A percentile compares a stretch with the other conserved stretches of the same genome.
These are phyloP conservation scores for Drymonia ruficornis DNA, from an alignment of 2,888 invertebrate genomes.

Conservation along the genomic window DNA sequence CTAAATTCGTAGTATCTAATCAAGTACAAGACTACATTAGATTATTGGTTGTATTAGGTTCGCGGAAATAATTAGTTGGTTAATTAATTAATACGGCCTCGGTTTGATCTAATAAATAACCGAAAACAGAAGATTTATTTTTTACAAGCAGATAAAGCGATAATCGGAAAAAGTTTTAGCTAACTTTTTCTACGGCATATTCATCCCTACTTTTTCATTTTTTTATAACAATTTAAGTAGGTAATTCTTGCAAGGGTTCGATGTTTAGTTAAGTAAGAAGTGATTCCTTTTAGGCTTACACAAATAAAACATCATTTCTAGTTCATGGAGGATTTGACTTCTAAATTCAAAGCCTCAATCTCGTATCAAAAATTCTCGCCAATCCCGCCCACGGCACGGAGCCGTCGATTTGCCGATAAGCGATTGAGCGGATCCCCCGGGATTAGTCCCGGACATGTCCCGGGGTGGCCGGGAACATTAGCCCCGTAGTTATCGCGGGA, in stretches of 20 bases:
- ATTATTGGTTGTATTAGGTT: slow-evolving; percentile 11
- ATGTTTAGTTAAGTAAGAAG: background rate
- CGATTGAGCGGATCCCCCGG: slow-evolving; percentile 31
- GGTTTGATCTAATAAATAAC: too few relatives aligned
- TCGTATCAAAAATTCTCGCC: slow-evolving; percentile 8
- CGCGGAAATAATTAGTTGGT: slow-evolving; percentile 8
- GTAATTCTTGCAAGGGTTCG: too few relatives aligned
- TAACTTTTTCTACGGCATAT: too few relatives aligned
- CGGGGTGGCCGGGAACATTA: slow-evolving; percentile 27
- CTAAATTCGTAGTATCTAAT: too few relatives aligned
- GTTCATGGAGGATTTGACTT: background rate
- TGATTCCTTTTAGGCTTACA: slow-evolving; percentile 6
- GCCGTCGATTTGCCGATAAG: slow-evolving; percentile 42
- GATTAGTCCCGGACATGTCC: slow-evolving; percentile 33
- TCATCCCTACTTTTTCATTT: too few relatives aligned
- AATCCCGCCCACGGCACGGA: slow-evolving; percentile 13
- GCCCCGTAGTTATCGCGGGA: slow-evolving; percentile 29
- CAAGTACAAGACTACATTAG: slow-evolving; percentile 23
- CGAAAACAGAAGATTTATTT: too few relatives aligned
- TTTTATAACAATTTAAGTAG: too few relatives aligned
- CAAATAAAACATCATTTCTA: background rate
- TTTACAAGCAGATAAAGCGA: too few relatives aligned
- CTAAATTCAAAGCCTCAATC: slow-evolving; percentile 5
- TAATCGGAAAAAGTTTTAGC: too few relatives aligned
- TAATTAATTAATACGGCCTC: slow-evolving; percentile 7